These are phyloP conservation scores for Butorides virescens DNA, from an alignment of 2,113 vertebrate species.

Conservation along the genomic window DNA sequence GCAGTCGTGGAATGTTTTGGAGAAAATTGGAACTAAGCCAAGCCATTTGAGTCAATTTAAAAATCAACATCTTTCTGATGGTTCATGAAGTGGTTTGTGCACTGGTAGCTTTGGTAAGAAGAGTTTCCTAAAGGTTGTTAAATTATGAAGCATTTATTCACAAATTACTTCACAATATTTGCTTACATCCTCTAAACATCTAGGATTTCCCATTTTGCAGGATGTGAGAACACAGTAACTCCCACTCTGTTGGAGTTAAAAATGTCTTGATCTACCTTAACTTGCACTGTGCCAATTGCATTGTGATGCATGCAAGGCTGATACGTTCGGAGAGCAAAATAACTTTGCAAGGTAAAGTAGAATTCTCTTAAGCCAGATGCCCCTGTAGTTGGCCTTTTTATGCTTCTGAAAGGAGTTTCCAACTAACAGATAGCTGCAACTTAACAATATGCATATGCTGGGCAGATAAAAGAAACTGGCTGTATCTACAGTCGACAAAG, in stretches of 20 bases:
- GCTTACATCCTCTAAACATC: not conserved
- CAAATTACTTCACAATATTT: not conserved
- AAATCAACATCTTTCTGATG: not conserved
- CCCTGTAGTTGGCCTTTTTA: not conserved
- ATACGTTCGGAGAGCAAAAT: not conserved
- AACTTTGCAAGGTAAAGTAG: not conserved
- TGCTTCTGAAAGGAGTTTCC: not conserved
- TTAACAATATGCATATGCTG: not conserved
- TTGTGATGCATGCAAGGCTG: not conserved
- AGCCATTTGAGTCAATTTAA: not conserved
- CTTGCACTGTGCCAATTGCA: fast-evolving
- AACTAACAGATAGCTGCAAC: not conserved
- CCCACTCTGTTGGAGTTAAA: not conserved
- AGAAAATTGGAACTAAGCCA: not conserved
- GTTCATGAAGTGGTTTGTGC: not conserved
- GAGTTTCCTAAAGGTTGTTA: not conserved
- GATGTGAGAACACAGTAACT: not conserved
- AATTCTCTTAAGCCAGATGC: not conserved
- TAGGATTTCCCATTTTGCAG: not conserved
- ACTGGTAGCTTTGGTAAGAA: not conserved
- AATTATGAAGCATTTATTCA: not conserved
- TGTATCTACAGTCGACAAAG: fast-evolving
- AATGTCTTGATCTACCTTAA: not conserved
- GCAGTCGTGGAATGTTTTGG: not conserved
- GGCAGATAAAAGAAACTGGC: not conserved